Base-by-base conservation (phyloP, 2,888 invertebrate genomes). In the Synanthedon myopaeformis region DNA sequence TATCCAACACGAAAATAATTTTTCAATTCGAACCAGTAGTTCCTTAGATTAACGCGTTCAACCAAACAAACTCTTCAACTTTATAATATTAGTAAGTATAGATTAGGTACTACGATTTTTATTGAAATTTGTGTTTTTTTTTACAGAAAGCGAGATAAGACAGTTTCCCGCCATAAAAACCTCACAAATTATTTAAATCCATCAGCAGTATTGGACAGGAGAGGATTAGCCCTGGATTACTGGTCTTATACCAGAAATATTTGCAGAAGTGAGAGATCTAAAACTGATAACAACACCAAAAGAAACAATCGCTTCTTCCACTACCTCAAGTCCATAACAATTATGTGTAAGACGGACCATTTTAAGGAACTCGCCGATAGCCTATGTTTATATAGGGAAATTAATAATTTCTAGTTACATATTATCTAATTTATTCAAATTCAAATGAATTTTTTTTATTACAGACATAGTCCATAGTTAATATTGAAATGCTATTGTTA, bases 231-330 rank as follows among this genome's bases (percentile, higher is more conserved):
- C 0, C 61, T 91, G 53, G 95, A 95, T 77, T 94, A 93, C 70
- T 89, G 94, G 76, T 89, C 95, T 0, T 72, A 82, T 1, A 82
- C 94, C 59, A 88, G 95, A 41, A 76, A 88, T 13, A 92, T 96
- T 54, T 92, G 93, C 59, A 89, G 93, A 59, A 82, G 90, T 49
- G 95, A 95, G 70, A 89, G 89, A 61, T 65, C 65, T 12, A 90
- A 92, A 64, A 87, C 89, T 41, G 88, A 89, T 51, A 74, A 67
- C 28, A 91, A 89, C 63, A 80, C 72, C 1, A 93, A 93, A 69
- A 89, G 94, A 57, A 90, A 92, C 57, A 93, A 92, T 66, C 88
- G 95, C 54, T 95, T 93, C 77, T 93, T 92, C 76, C 93, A 94
- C 74, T 94, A 95, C 77, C 84, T 95, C n/a, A 90, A 91, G 61